Conservation (phyloP, 2,113 vertebrate genomes). For the Petrocephalus zakoni region DNA sequence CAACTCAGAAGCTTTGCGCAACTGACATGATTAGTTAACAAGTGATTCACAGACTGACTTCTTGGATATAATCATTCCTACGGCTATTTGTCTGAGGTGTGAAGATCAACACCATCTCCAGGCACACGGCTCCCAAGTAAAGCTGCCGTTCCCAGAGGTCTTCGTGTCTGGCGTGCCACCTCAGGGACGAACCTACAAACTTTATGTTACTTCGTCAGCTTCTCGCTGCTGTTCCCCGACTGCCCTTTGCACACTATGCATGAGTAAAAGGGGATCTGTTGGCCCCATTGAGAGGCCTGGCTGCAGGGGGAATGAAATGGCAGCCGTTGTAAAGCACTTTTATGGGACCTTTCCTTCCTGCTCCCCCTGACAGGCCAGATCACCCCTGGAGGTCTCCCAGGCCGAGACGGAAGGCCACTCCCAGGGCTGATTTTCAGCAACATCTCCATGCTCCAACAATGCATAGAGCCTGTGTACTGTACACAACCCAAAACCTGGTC, state of each 20-base stretch:
- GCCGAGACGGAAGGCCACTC: neutral
- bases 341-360: constrained; percentile 15
- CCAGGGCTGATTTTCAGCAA: neutral
- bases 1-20: neutral
- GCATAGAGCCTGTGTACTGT: neutral
- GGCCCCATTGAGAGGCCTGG: neutral
- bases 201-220: neutral
- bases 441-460: neutral
- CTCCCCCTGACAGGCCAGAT: neutral
- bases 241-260: neutral
- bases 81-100: neutral
- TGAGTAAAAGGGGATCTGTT: neutral
- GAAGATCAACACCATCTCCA: neutral
- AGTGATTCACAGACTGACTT: neutral
- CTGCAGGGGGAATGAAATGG: neutral
- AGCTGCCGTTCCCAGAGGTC: neutral
- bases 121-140: neutral
- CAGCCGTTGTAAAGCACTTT: constrained; percentile 4
- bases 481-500: neutral
- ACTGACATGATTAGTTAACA: neutral
- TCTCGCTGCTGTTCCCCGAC: neutral
- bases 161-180: neutral
- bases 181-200: neutral
- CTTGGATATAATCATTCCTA: neutral
- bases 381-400: neutral